phyloP scores from a whole-genome alignment of 2,797 vertebrate genomes.

The Helicolenus hilgendorfi region DNA sequence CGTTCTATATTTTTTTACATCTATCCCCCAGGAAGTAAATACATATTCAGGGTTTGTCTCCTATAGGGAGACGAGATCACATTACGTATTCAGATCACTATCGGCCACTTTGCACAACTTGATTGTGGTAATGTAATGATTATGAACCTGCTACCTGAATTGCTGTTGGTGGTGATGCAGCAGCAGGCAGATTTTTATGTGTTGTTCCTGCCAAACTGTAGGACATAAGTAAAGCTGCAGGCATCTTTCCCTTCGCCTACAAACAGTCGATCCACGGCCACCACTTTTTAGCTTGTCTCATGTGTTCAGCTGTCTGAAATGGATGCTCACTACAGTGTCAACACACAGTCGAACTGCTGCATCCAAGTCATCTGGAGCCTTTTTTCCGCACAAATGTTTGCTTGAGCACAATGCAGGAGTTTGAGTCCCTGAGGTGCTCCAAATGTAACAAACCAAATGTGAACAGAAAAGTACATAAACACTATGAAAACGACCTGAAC shows the following conservation, averaged over 20 bases:
- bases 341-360: constrained; percentile 59
- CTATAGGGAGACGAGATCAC: not conserved
- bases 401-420: constrained; percentile 58
- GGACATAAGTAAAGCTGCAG: constrained; percentile 53
- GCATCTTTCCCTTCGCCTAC: constrained; percentile 40
- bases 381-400: constrained; percentile 62
- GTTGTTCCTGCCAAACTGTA: constrained; percentile 23
- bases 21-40: not conserved
- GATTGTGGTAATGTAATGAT: constrained; percentile 34
- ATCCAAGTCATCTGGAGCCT: constrained; percentile 66
- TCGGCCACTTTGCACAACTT: constrained; percentile 20
- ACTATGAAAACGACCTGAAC: constrained; percentile 65
- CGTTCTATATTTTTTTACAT: not conserved
- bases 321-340: constrained; percentile 63
- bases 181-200: constrained; percentile 20
- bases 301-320: constrained; percentile 75
- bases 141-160: constrained; percentile 27
- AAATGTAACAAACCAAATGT: constrained; percentile 73
- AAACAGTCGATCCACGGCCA: constrained; percentile 40
- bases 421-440: constrained; percentile 69
- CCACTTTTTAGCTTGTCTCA: constrained; percentile 57
- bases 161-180: constrained; percentile 11
- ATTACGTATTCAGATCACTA: constrained; percentile 33
- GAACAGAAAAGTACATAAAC: constrained; percentile 69
- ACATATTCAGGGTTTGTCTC: not conserved